These are phyloP conservation scores for Pardalotus punctatus DNA, from an alignment of 2,113 vertebrate species.

Conservation along the genomic window DNA sequence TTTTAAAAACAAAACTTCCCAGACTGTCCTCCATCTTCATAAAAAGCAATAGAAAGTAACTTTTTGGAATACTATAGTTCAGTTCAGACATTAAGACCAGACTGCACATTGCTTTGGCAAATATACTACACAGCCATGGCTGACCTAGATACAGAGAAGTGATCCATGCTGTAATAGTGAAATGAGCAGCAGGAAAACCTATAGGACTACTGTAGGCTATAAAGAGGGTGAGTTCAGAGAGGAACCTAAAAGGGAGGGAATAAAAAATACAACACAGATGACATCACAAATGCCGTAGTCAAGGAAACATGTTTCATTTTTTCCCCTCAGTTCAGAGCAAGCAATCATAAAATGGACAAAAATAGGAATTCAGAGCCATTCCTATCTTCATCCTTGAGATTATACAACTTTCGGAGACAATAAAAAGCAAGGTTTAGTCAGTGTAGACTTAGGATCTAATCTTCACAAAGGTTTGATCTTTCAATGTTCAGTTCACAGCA, in stretches of 20 bases:
- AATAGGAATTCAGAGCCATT: conserved; percentile 33
- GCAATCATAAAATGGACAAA: conserved; percentile 54
- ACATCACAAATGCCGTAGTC: conserved; percentile 45
- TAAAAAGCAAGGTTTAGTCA: background rate
- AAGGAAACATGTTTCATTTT: conserved; percentile 45
- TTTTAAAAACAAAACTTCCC: background rate
- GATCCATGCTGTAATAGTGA: background rate
- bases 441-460: conserved; percentile 5
- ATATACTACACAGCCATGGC: background rate
- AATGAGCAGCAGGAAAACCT: conserved; percentile 30
- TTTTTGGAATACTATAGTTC: background rate
- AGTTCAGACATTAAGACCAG: background rate
- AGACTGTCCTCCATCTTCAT: background rate
- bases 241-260: conserved; percentile 29
- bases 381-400: conserved; percentile 12
- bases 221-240: conserved; percentile 16
- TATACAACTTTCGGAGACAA: conserved; percentile 33
- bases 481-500: background rate
- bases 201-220: background rate
- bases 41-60: background rate
- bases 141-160: conserved; percentile 30
- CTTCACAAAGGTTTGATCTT: conserved; percentile 22
- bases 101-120: background rate
- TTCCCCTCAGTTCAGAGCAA: conserved; percentile 14
- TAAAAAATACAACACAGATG: conserved; percentile 43